A percentile compares a stretch with the other conserved stretches of the same genome.
Conservation (phyloP, 2,113 vertebrate genomes). For the Oxyruncus cristatus region DNA sequence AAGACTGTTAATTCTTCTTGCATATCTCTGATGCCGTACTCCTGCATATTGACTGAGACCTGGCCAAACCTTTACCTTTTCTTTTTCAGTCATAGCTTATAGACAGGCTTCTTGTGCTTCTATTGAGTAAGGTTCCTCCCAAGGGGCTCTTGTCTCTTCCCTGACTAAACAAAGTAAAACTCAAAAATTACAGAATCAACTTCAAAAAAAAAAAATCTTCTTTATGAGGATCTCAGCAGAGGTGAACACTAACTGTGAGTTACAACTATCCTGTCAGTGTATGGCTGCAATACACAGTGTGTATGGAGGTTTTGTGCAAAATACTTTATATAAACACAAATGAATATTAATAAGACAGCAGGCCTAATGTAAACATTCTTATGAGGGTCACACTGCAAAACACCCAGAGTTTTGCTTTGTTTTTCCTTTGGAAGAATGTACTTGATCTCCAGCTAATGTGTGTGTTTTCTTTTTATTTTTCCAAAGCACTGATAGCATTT, state of each 20-base stretch:
- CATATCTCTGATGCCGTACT: neutral
- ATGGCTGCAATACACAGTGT: neutral
- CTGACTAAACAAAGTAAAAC: slow-evolving; percentile 11
- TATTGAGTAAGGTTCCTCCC: neutral
- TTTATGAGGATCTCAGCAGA: neutral
- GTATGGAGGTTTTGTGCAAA: neutral
- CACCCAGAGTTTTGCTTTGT: neutral
- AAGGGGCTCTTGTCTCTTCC: neutral
- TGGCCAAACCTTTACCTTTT: neutral
- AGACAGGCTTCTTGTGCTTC: neutral
- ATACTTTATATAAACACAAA: neutral
- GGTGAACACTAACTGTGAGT: neutral
- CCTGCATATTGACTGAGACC: neutral
- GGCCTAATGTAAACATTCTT: neutral
- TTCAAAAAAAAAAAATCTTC: neutral
- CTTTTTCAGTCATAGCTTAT: neutral
- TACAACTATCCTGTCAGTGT: neutral
- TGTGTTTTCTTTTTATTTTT: neutral
- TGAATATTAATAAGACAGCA: slow-evolving; percentile 3
- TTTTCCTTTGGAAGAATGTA: slow-evolving; percentile 2
- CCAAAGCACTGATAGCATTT: neutral
- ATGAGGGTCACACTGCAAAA: neutral
- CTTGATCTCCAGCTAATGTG: neutral
- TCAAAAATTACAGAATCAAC: slow-evolving; percentile 18
- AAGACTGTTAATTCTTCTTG: neutral